phyloP scores from a whole-genome alignment of 2,888 invertebrate genomes.

The Agriopis aurantiaria region DNA sequence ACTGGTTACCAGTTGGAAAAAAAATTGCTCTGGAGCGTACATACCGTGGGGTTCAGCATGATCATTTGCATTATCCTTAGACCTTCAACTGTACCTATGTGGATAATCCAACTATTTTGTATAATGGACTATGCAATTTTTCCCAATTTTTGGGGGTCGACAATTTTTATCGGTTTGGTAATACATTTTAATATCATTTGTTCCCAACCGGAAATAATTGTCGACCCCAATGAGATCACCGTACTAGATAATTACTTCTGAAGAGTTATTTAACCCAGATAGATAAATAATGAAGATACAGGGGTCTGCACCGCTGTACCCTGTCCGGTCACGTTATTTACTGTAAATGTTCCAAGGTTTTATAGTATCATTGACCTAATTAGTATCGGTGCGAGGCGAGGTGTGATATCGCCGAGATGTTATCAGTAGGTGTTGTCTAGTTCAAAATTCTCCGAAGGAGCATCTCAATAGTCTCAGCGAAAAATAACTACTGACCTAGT shows the following conservation, averaged over 20 bases:
- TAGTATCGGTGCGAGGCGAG: constrained; percentile 45
- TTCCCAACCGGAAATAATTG: constrained; percentile 48
- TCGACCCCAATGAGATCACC: constrained; percentile 18
- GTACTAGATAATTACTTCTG: constrained; percentile 14
- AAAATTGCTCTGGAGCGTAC: too few relatives aligned
- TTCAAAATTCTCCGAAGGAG: constrained; percentile 4
- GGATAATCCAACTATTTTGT: too few relatives aligned
- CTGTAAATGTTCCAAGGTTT: constrained; percentile 68
- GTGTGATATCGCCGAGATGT: constrained; percentile 4
- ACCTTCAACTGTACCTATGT: too few relatives aligned
- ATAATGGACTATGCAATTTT: too few relatives aligned
- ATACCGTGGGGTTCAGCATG: too few relatives aligned
- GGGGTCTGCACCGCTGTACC: constrained; percentile 48
- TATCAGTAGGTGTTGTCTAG: background rate
- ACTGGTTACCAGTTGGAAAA: too few relatives aligned
- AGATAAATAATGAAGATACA: constrained; percentile 64
- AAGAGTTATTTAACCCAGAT: constrained; percentile 68
- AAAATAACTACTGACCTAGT: too few relatives aligned
- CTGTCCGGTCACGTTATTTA: constrained; percentile 57
- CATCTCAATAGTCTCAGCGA: background rate
- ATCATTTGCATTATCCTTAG: too few relatives aligned
- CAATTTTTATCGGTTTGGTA: too few relatives aligned
- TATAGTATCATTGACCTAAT: constrained; percentile 76
- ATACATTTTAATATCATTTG: background rate
- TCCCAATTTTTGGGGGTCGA: too few relatives aligned